Conservation (phyloP, 2,888 invertebrate genomes). For the Sminthurinus aureus region DNA sequence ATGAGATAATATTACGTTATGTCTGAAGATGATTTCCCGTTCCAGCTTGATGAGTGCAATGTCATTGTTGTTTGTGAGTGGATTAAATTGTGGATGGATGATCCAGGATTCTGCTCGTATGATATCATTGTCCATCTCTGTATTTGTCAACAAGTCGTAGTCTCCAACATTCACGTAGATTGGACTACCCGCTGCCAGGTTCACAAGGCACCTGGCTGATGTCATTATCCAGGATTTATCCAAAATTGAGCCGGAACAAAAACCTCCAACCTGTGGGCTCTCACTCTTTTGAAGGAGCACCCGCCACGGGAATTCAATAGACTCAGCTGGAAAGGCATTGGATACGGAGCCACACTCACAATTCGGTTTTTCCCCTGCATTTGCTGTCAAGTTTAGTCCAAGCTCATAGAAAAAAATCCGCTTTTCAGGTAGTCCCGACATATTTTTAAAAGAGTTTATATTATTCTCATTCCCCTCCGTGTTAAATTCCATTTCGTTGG, state of each 20-base stretch:
- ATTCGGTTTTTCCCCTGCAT: neutral
- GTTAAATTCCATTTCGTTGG: neutral
- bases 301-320: conserved; percentile 3
- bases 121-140: conserved; percentile 9
- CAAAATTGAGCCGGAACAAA: conserved; percentile 1
- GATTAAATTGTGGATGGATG: conserved; percentile 7
- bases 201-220: neutral
- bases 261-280: neutral
- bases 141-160: neutral
- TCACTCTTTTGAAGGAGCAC: neutral
- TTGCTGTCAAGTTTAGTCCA: neutral
- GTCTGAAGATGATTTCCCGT: neutral
- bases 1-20: neutral
- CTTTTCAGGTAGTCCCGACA: neutral
- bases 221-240: conserved; percentile 8
- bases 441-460: neutral
- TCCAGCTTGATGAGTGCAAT: conserved; percentile 3
- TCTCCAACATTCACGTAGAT: conserved; percentile 20
- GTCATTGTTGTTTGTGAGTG: neutral
- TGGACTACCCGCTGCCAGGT: neutral
- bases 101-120: neutral
- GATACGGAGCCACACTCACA: neutral
- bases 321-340: too few species aligned
- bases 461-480: neutral
- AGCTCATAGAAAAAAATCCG: neutral